Evolutionary conservation across 2,113 vertebrate genomes (phyloP), one percentile per base, ranked within the genome.

Genomic region (Salminus brasiliensis): DNA sequence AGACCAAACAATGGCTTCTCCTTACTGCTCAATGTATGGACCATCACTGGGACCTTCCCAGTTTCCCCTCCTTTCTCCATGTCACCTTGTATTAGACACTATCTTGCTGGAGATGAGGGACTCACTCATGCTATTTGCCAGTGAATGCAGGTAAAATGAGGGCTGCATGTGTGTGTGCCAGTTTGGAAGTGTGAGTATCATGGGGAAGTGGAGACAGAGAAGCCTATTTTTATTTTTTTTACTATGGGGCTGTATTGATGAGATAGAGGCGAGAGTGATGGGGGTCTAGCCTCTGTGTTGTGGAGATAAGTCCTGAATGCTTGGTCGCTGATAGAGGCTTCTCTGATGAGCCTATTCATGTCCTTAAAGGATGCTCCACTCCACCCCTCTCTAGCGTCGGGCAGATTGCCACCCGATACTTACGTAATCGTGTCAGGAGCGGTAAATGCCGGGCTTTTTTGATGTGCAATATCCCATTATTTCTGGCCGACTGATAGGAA

Each of bases 401-500:
- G 81, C 84, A 92, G 88, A 89, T 87, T 84, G 80, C 85, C 84
- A 84, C 47, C 59, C 76, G 87, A 90, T 88, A 85, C 82, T 81
- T 85, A 74, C 62, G 72, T 83, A 87, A 86, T 89, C 79, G 66
- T 86, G 87, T 89, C 85, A 70, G 1, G 84, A 78, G 76, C 67
- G 84, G 65, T 79, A 80, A 55, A 76, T 81, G 78, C 79, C 83
- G 80, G 59, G 49, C 52, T 80, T 88, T 85, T 89, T 86, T 92
- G 86, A 92, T 86, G 89, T 87, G 84, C 78, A 81, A 85, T 88
- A 82, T 89, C 84, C 86, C 83, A 92, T 92, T 91, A 91, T 91
- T 90, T 88, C 88, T 89, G 80, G 84, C 67, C 32, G 74, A 83
- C 88, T 89, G 91, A 92, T 91, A 89, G 89, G 73, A 88, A 88